Evolutionary conservation across 2,888 invertebrate species (phyloP), one percentile per base, ranked within the genome.

Genomic region (Synanthedon myopaeformis): DNA sequence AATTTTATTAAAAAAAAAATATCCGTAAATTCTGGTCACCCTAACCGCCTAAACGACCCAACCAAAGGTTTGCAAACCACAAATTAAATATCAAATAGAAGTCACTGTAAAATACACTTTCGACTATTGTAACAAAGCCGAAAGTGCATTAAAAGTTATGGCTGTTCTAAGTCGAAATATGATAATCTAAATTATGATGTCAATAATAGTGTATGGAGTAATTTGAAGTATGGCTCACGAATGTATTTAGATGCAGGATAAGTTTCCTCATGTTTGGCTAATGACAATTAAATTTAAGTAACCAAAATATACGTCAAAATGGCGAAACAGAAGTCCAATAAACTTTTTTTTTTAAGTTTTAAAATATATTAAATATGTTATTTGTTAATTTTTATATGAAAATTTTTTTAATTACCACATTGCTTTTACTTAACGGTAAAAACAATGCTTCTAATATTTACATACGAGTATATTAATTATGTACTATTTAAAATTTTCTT

Each of bases 111-210:
- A 63, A 55, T 55, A 13, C 52, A 57, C 61, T 59, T 63, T 71
- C 63, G 52, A 1, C 5, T 42, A 10, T 12, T 41, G 49, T 1
- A 41, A 61, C 65, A 74, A 62, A 60, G 66, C 59, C 57, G 41
- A 66, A 58, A 52, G 4, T 19, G 11, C 49, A n/a, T 19, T 14
- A 12, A 49, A 49, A 17, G 12, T 49, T 12, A 23, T 51, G 54
- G 54, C 35, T 51, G 17, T 48, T 57, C 60, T 61, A 57, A 57
- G 45, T 54, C 52, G 52, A 57, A 64, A 64, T 67, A 67, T 68
- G 64, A 70, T 72, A 70, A 74, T 71, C 67, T 65, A 71, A 75
- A 78, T 78, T 76, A 78, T 69, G 70, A 73, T 74, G 75, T 79
- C 76, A 72, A 76, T 72, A 65, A 53, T 17, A 49, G 5, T 49